Conservation (phyloP, 2,797 vertebrate species). For the Pelochelys cantorii region DNA sequence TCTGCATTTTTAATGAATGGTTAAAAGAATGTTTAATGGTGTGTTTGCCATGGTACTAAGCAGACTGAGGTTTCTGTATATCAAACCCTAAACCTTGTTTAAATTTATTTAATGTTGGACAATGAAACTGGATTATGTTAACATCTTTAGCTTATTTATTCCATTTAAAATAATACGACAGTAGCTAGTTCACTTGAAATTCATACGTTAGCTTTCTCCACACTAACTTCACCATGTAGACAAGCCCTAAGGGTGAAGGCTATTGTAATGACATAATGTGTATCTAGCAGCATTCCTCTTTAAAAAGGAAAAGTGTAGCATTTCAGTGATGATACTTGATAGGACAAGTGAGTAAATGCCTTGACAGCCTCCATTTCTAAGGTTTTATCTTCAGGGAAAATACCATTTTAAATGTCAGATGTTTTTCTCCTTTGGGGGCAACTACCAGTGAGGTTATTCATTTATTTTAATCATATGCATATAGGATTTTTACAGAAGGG, state of each 20-base stretch:
- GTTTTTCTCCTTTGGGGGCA: conserved; percentile 18
- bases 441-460: conserved; percentile 54
- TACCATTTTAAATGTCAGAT: not conserved
- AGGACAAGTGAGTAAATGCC: not conserved
- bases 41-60: not conserved
- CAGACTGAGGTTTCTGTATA: not conserved
- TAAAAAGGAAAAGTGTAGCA: not conserved
- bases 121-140: not conserved
- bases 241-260: not conserved
- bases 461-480: conserved; percentile 57
- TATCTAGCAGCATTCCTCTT: not conserved
- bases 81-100: not conserved
- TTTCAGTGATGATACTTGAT: not conserved
- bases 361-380: conserved; percentile 28
- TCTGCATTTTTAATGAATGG: not conserved
- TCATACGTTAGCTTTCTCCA: not conserved
- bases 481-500: conserved; percentile 46
- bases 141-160: not conserved
- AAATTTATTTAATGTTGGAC: not conserved
- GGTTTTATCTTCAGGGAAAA: conserved; percentile 31
- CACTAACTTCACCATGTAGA: not conserved
- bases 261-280: not conserved
- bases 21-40: not conserved
- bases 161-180: not conserved
- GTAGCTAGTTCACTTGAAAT: not conserved